A percentile compares a stretch with the other conserved stretches of the same genome.
phyloP scores from a whole-genome alignment of 2,888 invertebrate species.

The Megamerina dolium region DNA sequence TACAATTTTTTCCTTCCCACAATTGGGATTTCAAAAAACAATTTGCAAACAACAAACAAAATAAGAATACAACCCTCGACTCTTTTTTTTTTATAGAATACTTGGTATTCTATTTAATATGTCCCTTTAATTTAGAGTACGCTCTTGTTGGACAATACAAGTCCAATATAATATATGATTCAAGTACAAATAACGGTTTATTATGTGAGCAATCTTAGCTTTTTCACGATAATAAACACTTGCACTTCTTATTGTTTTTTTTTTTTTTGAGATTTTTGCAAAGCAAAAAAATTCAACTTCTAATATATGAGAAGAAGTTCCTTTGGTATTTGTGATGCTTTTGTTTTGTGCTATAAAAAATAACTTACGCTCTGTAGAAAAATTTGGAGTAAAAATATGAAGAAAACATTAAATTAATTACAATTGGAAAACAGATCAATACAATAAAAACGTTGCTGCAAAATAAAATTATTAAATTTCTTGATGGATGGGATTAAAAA shows the following conservation, averaged over 20 bases:
- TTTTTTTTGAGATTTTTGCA: no score
- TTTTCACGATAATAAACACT: slow-evolving; percentile 43
- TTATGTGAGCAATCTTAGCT: slow-evolving; percentile 42
- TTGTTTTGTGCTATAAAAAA: no score
- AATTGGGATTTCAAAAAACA: slow-evolving; percentile 28
- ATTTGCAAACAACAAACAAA: slow-evolving; percentile 48
- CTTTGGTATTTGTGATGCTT: no score
- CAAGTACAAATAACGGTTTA: slow-evolving; percentile 30
- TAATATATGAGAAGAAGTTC: no score
- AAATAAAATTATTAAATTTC: no score
- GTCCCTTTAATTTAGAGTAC: slow-evolving; percentile 18
- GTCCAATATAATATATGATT: background rate
- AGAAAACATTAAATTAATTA: no score
- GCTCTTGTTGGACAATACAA: no score
- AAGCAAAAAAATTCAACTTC: background rate
- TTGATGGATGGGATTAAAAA: no score
- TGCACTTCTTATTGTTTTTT: slow-evolving; percentile 20
- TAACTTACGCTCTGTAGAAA: no score
- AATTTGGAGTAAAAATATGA: no score
- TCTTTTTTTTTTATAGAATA: slow-evolving; percentile 20
- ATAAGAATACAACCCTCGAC: slow-evolving; percentile 42
- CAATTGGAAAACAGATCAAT: no score
- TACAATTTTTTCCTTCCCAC: slow-evolving; percentile 39
- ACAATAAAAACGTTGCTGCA: no score
- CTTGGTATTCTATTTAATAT: slow-evolving; percentile 16